Conservation (phyloP, 2,113 vertebrate genomes). For the Lonchura striata region DNA sequence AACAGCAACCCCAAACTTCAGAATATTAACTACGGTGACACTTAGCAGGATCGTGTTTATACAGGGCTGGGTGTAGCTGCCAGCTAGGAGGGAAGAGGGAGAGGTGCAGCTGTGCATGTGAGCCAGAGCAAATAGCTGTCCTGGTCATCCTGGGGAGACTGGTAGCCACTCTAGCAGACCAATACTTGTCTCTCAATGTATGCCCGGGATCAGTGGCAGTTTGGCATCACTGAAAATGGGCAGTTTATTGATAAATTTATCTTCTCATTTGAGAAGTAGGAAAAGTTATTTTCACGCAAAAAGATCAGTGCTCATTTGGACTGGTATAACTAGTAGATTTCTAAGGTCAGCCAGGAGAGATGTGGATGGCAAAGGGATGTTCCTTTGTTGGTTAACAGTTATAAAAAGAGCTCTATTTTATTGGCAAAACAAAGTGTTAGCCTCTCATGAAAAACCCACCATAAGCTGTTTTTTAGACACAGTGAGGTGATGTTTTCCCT, state of each 20-base stretch:
- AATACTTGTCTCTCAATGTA: rapidly evolving
- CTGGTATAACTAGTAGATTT: neutral
- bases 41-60: neutral
- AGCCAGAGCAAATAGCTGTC: neutral
- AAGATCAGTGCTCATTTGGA: neutral
- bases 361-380: neutral
- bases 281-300: neutral
- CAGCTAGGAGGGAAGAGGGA: neutral
- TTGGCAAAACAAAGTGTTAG: neutral
- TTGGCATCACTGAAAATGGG: neutral
- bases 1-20: neutral
- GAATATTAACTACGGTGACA: neutral
- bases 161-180: rapidly evolving
- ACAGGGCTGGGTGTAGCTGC: neutral
- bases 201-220: neutral
- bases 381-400: neutral
- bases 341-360: neutral
- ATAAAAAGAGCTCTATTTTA: neutral
- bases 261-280: neutral
- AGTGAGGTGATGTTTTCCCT: neutral
- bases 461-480: neutral
- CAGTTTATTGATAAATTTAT: neutral
- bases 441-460: neutral
- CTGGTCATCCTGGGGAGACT: neutral
- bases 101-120: neutral